A percentile compares a stretch with the other conserved stretches of the same genome.
Conservation (phyloP, 2,888 invertebrate genomes). For the Junonia oenone region DNA sequence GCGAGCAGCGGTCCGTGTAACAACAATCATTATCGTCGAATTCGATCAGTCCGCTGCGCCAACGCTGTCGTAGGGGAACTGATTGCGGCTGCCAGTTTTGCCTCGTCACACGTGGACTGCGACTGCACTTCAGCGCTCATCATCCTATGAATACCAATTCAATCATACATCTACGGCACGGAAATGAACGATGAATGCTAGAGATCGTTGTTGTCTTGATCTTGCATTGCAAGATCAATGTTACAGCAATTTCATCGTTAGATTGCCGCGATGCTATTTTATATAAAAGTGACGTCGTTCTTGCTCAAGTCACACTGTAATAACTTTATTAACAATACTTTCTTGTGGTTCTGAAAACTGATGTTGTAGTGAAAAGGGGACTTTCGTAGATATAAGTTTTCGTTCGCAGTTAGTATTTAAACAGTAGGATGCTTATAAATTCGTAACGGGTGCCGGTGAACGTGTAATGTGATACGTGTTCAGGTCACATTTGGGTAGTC, state of each 20-base stretch:
- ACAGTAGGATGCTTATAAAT: conserved; percentile 28
- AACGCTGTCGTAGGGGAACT: conserved; percentile 23
- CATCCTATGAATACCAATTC: conserved; percentile 12
- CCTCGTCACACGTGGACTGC: conserved; percentile 12
- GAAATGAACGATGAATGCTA: conserved; percentile 12
- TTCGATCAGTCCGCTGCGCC: conserved; percentile 31
- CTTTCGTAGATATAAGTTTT: not conserved
- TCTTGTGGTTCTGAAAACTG: not conserved
- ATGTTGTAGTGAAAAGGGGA: not conserved
- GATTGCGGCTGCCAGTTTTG: conserved; percentile 15
- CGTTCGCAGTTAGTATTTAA: not conserved
- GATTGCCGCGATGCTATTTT: not conserved
- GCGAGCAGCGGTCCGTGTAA: conserved; percentile 54
- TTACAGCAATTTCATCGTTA: conserved; percentile 11
- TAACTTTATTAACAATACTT: no score
- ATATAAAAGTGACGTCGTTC: not conserved
- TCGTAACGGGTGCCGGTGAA: conserved; percentile 45
- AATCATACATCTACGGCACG: not conserved
- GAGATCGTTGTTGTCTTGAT: conserved; percentile 13
- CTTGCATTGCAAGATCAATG: conserved; percentile 20
- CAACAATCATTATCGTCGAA: conserved; percentile 49
- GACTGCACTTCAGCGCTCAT: not conserved
- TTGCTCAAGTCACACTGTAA: no score
- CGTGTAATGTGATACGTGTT: conserved; percentile 71
- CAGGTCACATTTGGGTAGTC: conserved; percentile 77